Evolutionary conservation across 2,113 vertebrate species (phyloP), one percentile per base, ranked within the genome.

Genomic region (Cervus canadensis): DNA sequence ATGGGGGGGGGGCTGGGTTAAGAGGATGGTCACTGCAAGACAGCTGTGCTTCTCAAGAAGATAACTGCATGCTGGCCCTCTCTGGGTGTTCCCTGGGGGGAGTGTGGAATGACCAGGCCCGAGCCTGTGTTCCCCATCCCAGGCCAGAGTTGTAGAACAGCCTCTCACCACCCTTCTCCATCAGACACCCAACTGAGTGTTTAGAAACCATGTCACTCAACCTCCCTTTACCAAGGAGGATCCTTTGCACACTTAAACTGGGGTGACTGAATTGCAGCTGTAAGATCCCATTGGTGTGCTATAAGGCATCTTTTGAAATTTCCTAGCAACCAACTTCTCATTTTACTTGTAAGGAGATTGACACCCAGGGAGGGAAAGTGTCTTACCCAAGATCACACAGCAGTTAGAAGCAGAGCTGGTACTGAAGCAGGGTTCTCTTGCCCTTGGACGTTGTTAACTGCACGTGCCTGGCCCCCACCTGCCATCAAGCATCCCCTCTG

Each of bases 381-480:
- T 67, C 25, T 89, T 23, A 43, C 62, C 54, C 59, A 60, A 64
- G 83, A 30, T 45, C 43, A 84, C 54, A 9, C 54, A 10, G 57
- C 43, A 74, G 45, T 45, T 76, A 71, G 50, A 59, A n/a, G 26
- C 36, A 50, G 43, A 84, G 30, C 36, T 50, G 43, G 28, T 23
- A 60, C 54, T 48, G 17, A 33, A 74, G 45, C 30, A 23, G 94
- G 62, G 62, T 33, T 8, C 23, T 28, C 28, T 1, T 33, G 16
- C 71, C 52, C 45, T 74, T 56, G 59, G n/a, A 33, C 5, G 9
- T 45, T 9, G 17, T 48, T 45, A 15, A 52, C 64, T 30, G 25
- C 2, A 0, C 0, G 0, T 54, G 43, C 40, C 87, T 43, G n/a
- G 5, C 30, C 15, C 33, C 89, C 43, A 52, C 23, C 87, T 5